Evolutionary conservation across 2,797 vertebrate genomes (phyloP).

Genomic region (Neostethus bicornis): DNA sequence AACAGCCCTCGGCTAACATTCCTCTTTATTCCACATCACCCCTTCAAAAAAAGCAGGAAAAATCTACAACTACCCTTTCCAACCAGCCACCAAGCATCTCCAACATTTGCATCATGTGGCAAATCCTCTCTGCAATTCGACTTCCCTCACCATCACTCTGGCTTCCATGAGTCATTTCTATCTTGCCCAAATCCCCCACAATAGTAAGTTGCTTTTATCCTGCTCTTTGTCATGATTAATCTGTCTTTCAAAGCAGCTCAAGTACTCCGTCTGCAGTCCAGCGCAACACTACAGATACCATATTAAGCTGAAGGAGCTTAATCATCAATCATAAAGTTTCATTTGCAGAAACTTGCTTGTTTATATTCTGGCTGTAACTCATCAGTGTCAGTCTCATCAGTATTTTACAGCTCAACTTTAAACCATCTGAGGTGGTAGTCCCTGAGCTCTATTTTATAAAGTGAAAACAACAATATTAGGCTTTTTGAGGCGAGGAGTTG

Average conservation of each 20-base stretch:
- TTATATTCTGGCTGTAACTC: slow-evolving; percentile 24
- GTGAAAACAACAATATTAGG: too few relatives aligned
- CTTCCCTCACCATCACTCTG: slow-evolving; percentile 98
- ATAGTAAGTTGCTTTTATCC: slow-evolving; percentile 98
- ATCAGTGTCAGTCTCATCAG: slow-evolving; percentile 33
- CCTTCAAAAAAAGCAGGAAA: slow-evolving; percentile 88
- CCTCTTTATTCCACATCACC: slow-evolving; percentile 85
- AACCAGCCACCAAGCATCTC: slow-evolving; percentile 94
- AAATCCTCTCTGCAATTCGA: slow-evolving; percentile 99
- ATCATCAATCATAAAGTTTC: slow-evolving; percentile 28
- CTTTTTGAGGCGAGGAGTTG: too few relatives aligned
- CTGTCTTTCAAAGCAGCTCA: slow-evolving; percentile 84
- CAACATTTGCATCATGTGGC: slow-evolving; percentile 98
- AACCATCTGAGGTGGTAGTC: slow-evolving; percentile 14
- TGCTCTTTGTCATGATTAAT: slow-evolving; percentile 96
- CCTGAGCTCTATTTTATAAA: background rate
- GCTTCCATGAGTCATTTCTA: slow-evolving; percentile 98
- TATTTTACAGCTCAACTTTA: slow-evolving; percentile 70
- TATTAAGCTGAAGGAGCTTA: slow-evolving; percentile 50
- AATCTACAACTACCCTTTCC: slow-evolving; percentile 94
- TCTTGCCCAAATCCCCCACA: slow-evolving; percentile 96
- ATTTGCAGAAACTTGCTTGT: slow-evolving; percentile 20
- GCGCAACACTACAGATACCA: slow-evolving; percentile 51
- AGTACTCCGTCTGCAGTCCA: slow-evolving; percentile 69
- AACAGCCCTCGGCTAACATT: slow-evolving; percentile 94